Evolutionary conservation across 2,888 invertebrate genomes (phyloP), one percentile per base, ranked within the genome.

Genomic region (Andrena flavipes): DNA sequence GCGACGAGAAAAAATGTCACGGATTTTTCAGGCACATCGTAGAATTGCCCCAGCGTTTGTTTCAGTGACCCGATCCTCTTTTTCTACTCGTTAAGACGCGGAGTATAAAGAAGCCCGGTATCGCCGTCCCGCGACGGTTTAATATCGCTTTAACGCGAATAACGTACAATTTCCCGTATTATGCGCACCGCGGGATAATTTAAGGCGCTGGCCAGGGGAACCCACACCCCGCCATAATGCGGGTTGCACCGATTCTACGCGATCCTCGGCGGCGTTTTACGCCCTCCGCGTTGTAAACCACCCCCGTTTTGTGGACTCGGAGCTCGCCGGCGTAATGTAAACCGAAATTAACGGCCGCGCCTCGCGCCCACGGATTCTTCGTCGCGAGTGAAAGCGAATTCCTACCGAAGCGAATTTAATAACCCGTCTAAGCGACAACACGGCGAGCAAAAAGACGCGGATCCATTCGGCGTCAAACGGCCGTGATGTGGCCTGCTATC

Each of bases 331-430:
- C 67, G 67, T 67, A 68, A 72, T 72, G 71, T 56, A 68, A 80
- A 80, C 67, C 71, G 67, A 67, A 80, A 80, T 80, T 71, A 80
- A 80, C 67, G 80, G 49, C n/a, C 48, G 16, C n/a, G 59, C 54
- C 79, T 67, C 71, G 33, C 48, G 49, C 13, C 80, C 60, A 35
- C 62, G 48, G 30, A 26, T 62, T 71, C 23, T 49, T 26, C 8
- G 59, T 59, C n/a, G 49, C n/a, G 20, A 62, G 60, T 29, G 67
- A 72, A 71, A 80, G 79, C 80, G 67, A 80, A 80, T 80, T 80
- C 54, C 30, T 70, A 51, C 30, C 10, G 26, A 20, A 42, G 80
- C 60, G 35, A 80, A 80, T 80, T 79, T 80, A 79, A 79, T 80
- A 79, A 80, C 80, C 16, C 48, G 56, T 63, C 35, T 69, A 59